A percentile compares a stretch with the other conserved stretches of the same genome.
phyloP scores from a whole-genome alignment of 2,888 invertebrate genomes.

The Metopia argyrocephala region DNA sequence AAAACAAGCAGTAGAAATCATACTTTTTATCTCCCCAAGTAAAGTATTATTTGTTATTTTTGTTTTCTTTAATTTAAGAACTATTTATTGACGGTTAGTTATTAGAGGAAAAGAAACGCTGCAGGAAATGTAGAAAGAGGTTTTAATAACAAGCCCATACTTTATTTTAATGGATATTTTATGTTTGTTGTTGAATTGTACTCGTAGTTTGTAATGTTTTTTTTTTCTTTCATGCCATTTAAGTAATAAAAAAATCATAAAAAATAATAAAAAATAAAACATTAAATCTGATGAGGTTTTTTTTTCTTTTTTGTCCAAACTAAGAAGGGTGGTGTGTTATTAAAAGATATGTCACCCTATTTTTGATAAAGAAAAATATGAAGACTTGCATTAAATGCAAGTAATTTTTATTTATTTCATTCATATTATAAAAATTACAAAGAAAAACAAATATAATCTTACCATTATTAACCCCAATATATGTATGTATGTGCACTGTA shows the following conservation, averaged over 20 bases:
- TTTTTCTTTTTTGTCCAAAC: slow-evolving; percentile 1
- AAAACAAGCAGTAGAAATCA: not conserved
- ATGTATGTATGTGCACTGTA: slow-evolving; percentile 32
- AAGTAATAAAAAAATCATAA: slow-evolving; percentile 53
- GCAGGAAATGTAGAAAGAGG: not conserved
- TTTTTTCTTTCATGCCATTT: not conserved
- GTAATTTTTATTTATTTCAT: slow-evolving; percentile 59
- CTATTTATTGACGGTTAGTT: not conserved
- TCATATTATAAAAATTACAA: not conserved
- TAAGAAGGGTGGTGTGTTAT: not conserved
- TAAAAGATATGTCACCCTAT: slow-evolving; percentile 25
- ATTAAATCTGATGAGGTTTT: slow-evolving; percentile 43
- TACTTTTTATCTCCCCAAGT: not conserved
- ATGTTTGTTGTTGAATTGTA: slow-evolving; percentile 45
- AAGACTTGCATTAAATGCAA: slow-evolving; percentile 60
- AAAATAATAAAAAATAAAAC: slow-evolving; percentile 63
- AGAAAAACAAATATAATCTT: not conserved
- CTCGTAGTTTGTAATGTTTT: not conserved
- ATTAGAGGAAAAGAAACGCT: not conserved
- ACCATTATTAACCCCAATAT: not conserved
- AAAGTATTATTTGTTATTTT: too few species aligned
- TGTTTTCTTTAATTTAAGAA: not conserved
- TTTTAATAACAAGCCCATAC: slow-evolving; percentile 24
- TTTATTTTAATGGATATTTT: slow-evolving; percentile 57
- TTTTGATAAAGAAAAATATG: slow-evolving; percentile 17